phyloP scores from a whole-genome alignment of 2,888 invertebrate species.

The Cataglyphis albicans region DNA sequence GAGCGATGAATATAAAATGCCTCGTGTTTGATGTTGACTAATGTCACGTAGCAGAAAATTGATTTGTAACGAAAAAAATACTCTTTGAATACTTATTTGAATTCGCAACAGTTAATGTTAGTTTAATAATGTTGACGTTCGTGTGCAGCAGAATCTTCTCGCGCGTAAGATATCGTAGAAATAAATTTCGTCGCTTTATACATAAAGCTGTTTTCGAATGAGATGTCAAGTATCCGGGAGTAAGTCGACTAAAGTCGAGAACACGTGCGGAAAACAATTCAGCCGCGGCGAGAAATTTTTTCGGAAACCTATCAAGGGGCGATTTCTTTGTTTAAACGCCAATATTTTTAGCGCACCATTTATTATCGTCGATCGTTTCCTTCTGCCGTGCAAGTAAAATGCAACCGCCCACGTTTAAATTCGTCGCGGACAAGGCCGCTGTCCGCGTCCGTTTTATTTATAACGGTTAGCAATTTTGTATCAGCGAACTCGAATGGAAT shows the following conservation, averaged over 20 bases:
- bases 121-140: neutral
- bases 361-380: slow-evolving; percentile 53
- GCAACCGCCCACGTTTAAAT: slow-evolving; percentile 42
- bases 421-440: slow-evolving; percentile 39
- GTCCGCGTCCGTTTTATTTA: slow-evolving; percentile 40
- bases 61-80: neutral
- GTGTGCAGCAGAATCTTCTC: neutral
- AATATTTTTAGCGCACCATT: slow-evolving; percentile 48
- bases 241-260: neutral
- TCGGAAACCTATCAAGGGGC: slow-evolving; percentile 13
- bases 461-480: slow-evolving; percentile 48
- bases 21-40: neutral
- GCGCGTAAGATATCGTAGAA: neutral
- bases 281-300: slow-evolving; percentile 11
- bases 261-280: slow-evolving; percentile 34
- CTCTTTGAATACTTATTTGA: neutral
- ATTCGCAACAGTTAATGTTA: neutral
- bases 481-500: slow-evolving; percentile 35
- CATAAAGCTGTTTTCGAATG: neutral
- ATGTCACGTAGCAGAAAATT: slow-evolving; percentile 7
- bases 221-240: slow-evolving; percentile 14
- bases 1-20: slow-evolving; percentile 9
- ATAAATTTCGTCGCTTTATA: neutral
- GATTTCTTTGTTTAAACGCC: slow-evolving; percentile 7
- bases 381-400: slow-evolving; percentile 47